Evolutionary conservation across 2,113 vertebrate genomes (phyloP), one percentile per base, ranked within the genome.

Genomic region (Turnix velox): DNA sequence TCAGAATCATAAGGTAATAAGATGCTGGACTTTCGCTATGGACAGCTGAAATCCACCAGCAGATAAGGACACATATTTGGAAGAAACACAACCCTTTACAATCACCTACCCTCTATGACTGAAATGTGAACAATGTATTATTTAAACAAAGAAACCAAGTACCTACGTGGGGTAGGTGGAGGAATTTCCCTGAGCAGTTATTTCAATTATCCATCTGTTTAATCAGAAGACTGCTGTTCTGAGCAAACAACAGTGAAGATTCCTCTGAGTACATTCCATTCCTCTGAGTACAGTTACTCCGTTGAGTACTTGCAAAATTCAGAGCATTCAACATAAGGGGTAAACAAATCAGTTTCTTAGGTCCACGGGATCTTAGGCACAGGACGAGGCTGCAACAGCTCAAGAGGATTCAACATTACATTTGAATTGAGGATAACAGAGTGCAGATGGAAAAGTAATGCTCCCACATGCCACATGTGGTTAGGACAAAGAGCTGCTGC

Each of bases 401-500:
- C 52, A 59, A 51, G 49, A 86, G 43, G 51, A 90, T 74, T 68
- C 80, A 68, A 81, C 28, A 5, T 49, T 24, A 65, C 4, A 2
- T 81, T 90, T 57, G 61, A 88, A n/a, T 7, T 54, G 71, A 68
- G 18, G 13, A 19, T 77, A 93, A 67, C 57, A 33, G 33, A 51
- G 30, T 52, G 33, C 61, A 88, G 76, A 78, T 63, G 65, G 65
- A 79, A 80, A 86, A 92, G 76, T 20, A 71, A 43, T 84, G 90
- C 40, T 82, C 31, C 49, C 57, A 57, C 58, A 84, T 49, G 68
- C 57, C 78, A 39, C n/a, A 25, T 42, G 48, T 42, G 16, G 65
- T 90, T 88, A 84, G 87, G 79, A 81, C 52, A 90, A 92, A 93
- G 55, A 77, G 45, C 76, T 88, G 83, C 77, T 67, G 33, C 18